A percentile compares a stretch with the other conserved stretches of the same genome.
phyloP scores from a whole-genome alignment of 2,113 vertebrate species.

The Lepus americanus region DNA sequence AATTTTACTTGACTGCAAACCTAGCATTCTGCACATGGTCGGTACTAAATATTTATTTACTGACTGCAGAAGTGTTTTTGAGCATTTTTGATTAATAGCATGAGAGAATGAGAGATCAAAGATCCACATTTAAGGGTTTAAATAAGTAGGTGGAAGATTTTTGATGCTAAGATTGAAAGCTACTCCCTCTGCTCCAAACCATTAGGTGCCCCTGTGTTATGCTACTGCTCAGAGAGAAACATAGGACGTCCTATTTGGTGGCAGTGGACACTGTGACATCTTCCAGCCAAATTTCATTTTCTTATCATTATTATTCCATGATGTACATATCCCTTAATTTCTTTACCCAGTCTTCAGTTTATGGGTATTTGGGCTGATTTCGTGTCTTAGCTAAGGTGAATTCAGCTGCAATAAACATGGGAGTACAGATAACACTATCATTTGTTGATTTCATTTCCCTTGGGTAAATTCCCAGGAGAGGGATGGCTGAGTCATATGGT shows the following conservation, averaged over 20 bases:
- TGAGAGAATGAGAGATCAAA: background rate
- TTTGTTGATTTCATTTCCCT: too few relatives aligned
- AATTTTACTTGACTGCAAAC: background rate
- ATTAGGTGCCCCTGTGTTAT: background rate
- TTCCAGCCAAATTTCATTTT: background rate
- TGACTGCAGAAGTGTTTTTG: background rate
- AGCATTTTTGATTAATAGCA: background rate
- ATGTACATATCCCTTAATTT: too few relatives aligned
- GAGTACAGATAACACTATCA: too few relatives aligned
- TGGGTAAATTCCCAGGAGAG: too few relatives aligned
- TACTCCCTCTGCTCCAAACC: background rate
- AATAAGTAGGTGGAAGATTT: background rate
- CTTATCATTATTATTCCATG: too few relatives aligned
- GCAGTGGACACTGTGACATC: background rate
- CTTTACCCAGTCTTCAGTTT: too few relatives aligned
- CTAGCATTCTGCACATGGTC: background rate
- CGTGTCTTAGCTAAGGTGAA: too few relatives aligned
- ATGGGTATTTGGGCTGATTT: too few relatives aligned
- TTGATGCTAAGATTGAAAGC: slow-evolving; percentile 16
- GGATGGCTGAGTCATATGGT: too few relatives aligned
- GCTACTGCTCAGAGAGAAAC: background rate
- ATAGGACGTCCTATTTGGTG: background rate
- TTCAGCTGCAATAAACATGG: too few relatives aligned
- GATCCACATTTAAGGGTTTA: background rate
- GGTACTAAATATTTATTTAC: background rate